Conservation (phyloP, 2,113 vertebrate species). For the Rhipidura dahli region DNA sequence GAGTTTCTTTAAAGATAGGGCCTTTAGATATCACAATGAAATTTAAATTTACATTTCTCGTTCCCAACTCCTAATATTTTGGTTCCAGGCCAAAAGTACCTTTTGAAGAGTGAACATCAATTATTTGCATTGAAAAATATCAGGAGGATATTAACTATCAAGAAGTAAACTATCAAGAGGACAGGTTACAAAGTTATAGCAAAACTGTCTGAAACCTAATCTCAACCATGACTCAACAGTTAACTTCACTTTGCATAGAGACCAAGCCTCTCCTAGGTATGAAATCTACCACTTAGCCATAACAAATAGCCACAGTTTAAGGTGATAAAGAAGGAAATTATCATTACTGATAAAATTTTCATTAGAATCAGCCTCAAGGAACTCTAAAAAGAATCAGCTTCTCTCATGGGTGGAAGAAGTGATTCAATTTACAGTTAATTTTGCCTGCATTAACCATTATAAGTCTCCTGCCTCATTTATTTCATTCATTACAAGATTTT, state of each 20-base stretch:
- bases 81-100: background rate
- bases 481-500: background rate
- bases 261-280: background rate
- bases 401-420: background rate
- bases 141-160: background rate
- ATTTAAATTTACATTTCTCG: background rate
- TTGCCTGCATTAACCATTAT: background rate
- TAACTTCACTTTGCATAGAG: background rate
- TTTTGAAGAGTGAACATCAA: background rate
- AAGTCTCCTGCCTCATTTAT: background rate
- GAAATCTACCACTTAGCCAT: background rate
- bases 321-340: background rate
- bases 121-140: background rate
- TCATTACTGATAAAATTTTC: background rate
- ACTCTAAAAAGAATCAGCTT: background rate
- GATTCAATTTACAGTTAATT: background rate
- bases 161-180: background rate
- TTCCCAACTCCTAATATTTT: background rate
- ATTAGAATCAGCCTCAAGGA: background rate
- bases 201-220: background rate
- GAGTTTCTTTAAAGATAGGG: background rate
- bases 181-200: background rate
- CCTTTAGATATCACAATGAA: background rate
- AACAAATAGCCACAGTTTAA: background rate
- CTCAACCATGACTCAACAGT: background rate